Base-by-base conservation (phyloP, 2,797 vertebrate genomes). In the Clamator glandarius region DNA sequence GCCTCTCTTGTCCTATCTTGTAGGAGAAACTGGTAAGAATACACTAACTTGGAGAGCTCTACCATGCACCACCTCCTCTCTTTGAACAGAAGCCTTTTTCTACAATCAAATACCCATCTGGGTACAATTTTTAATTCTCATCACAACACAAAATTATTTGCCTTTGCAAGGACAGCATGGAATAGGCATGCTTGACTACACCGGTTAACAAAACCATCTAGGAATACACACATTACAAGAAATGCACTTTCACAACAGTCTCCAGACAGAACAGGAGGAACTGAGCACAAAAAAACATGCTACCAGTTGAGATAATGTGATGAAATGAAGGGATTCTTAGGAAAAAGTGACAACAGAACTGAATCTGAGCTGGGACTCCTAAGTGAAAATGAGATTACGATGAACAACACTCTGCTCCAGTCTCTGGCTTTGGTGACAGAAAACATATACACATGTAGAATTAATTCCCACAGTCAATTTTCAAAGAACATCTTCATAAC, bases 381-480 rank as follows among this genome's bases (percentile, higher is more conserved):
- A 42, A 51, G 29, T 89, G 35, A 35, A 90, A 92, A 94, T 24
- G 9, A 64, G 54, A 88, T 68, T 83, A 84, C 57, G 80, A 14
- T 1, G 1, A 44, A 66, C 6, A 33, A 26, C 39, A 10, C 51
- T 76, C 46, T 36, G 33, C 57, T 92, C 6, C 28, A 52, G 59
- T 44, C 55, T 9, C 44, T 6, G 16, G 52, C 77, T 76, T 62
- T 67, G 23, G 8, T 77, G 44, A 76, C 78, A 83, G 28, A 52
- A 48, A 89, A 66, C 35, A 84, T 6, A 78, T 10, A 20, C 4
- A 23, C 39, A 62, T 0, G 1, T 0, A 93, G 31, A 83, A 89
- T 78, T 77, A 12, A 92, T 92, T 91, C 89, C 77, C 89, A 89
- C 39, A 61, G 64, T 74, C 57, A 61, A 28, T 85, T 92, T 93